Base-by-base conservation (phyloP, 2,888 invertebrate species). In the Caenorhabditis sinica region DNA sequence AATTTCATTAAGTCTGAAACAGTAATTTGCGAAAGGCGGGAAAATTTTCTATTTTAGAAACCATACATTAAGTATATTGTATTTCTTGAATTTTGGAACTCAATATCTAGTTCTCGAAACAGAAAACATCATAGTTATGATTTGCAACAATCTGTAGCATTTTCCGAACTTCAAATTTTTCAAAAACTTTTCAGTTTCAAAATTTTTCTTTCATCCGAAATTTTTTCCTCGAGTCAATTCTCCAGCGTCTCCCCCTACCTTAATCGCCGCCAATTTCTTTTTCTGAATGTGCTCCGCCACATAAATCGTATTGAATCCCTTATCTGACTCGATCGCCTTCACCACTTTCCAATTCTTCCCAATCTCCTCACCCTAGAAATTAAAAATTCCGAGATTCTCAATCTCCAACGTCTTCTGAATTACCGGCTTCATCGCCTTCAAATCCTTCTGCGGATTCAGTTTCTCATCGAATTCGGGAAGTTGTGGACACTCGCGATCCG, bases 261-360 rank as follows among this genome's bases (percentile, higher is more conserved):
- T 85, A 17, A 85, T 68, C 33, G 85, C 85, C 0, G 82, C 85
- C 72, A 75, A 25, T 15, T 71, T 79, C 56, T 85, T 79, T 23
- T 79, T 82, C 56, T 72, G 63, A 28, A 40, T 17, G 45, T 87
- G 79, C 65, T 87, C 84, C 13, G 77, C 87, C 60, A 87, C 77
- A 66, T 84, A 87, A 66, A 87, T 87, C 49, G 80, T 84, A 63
- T 87, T 84, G 82, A 87, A 86, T 25, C 87, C 86, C 56, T 83
- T 83, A 51, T 86, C 84, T 20, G 86, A 63, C 49, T 84, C 80
- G 51, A 87, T 86, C 20, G 82, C 79, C 17, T 69, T 66, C 45
- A 87, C 83, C 3, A 87, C 71, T 68, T 82, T 85, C 87, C 87
- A 87, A 25, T 73, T 40, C 60, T 87, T 87, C n/a, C 87, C 85